Evolutionary conservation across 2,888 invertebrate species (phyloP), one percentile per base, ranked within the genome.

Genomic region (Venusia cambrica): DNA sequence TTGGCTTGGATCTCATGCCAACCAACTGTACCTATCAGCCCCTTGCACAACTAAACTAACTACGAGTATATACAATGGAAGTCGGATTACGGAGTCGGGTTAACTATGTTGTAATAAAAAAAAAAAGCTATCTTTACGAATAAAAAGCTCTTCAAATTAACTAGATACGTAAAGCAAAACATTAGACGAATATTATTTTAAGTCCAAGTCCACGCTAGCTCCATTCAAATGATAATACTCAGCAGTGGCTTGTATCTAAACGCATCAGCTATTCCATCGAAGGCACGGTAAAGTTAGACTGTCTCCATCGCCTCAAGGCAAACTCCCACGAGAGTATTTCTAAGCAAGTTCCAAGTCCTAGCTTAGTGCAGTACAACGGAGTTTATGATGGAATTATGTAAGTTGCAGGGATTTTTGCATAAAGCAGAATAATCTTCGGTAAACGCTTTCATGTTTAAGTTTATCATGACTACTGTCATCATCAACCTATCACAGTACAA

Each of bases 181-280:
- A n/a, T n/a, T n/a, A n/a, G n/a, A n/a, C n/a, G n/a, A n/a, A n/a
- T n/a, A n/a, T n/a, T n/a, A n/a, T n/a, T n/a, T n/a, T n/a, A n/a
- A n/a, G n/a, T n/a, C n/a, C n/a, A n/a, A n/a, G n/a, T n/a, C n/a
- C n/a, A n/a, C n/a, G n/a, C n/a, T n/a, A n/a, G n/a, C n/a, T n/a
- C n/a, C n/a, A n/a, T n/a, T n/a, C 21, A 41, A 30, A 39, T 30
- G 20, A 30, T 28, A 32, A 32, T 30, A 39, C 24, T n/a, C n/a
- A 29, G 14, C 37, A 36, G 27, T 39, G 25, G 19, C 31, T 35
- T 19, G 32, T 39, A 38, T 39, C 35, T 45, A 42, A 48, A 38
- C 28, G 33, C 42, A 50, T 47, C 42, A 50, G 42, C 38, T 38
- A 50, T 50, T 47, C 47, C 31, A 50, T 50, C 35, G 47, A 38